Percentiles rank a stretch among this genome's conserved stretches.
Evolutionary conservation across 2,113 vertebrate genomes (phyloP).

Genomic region (Budorcas taxicolor): DNA sequence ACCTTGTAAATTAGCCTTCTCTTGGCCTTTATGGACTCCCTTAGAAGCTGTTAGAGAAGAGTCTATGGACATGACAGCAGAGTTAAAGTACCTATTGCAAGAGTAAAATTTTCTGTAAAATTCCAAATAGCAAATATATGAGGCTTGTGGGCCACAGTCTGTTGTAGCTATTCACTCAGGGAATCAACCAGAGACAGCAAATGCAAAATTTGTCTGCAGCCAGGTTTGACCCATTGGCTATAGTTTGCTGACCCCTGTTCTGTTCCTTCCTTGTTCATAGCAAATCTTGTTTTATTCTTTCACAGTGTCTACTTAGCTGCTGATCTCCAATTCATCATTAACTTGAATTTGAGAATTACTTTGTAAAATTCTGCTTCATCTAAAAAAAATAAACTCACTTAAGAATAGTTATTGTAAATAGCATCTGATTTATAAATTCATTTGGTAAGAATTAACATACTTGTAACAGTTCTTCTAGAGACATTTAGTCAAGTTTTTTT

Average conservation of each 20-base stretch:
- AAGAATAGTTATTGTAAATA: background rate
- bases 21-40: background rate
- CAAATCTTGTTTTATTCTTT: slow-evolving; percentile 9
- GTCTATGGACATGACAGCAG: background rate
- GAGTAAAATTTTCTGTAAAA: background rate
- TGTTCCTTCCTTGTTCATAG: background rate
- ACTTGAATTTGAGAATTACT: background rate
- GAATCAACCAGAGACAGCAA: background rate
- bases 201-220: background rate
- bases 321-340: background rate
- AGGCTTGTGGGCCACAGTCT: background rate
- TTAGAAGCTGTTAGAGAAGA: background rate
- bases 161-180: background rate
- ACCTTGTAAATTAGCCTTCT: background rate
- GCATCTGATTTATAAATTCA: background rate
- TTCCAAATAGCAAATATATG: background rate
- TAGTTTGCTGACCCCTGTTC: background rate
- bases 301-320: background rate
- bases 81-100: background rate
- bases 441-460: background rate
- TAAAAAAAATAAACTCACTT: background rate
- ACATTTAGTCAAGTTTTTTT: background rate
- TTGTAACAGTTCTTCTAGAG: background rate
- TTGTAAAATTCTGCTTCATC: background rate
- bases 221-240: background rate